A percentile compares a stretch with the other conserved stretches of the same genome.
Conservation (phyloP, 2,797 vertebrate species). For the Sebastolobus alascanus region DNA sequence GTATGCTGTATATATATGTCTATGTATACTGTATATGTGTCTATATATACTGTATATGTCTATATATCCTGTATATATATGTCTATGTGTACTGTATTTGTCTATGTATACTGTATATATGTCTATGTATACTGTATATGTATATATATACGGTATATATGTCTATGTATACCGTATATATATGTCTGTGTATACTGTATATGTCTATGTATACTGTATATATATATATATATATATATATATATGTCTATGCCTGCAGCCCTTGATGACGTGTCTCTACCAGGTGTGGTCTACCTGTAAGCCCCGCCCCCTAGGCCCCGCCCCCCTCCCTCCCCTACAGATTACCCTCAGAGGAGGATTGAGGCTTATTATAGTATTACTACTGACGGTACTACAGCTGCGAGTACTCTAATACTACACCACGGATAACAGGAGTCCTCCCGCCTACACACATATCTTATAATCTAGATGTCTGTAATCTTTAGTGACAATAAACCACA, state of each 20-base stretch:
- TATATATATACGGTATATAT: too few relatives aligned
- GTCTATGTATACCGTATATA: too few relatives aligned
- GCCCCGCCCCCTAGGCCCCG: conserved; percentile 63
- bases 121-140: too few relatives aligned
- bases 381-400: conserved; percentile 5
- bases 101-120: too few relatives aligned
- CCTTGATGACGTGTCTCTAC: not conserved
- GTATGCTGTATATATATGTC: too few relatives aligned
- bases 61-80: too few relatives aligned
- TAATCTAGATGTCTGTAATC: not conserved
- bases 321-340: conserved; percentile 42
- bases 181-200: too few relatives aligned
- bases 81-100: too few relatives aligned
- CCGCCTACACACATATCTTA: conserved; percentile 11
- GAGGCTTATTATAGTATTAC: conserved; percentile 43
- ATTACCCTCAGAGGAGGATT: conserved; percentile 53
- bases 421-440: not conserved
- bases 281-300: conserved; percentile 54
- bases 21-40: too few relatives aligned
- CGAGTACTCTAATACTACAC: not conserved
- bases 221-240: too few relatives aligned
- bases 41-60: too few relatives aligned
- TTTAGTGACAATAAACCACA: not conserved
- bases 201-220: too few relatives aligned
- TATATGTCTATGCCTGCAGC: not conserved